Conservation (phyloP, 2,797 vertebrate species). For the Myotis daubentonii region DNA sequence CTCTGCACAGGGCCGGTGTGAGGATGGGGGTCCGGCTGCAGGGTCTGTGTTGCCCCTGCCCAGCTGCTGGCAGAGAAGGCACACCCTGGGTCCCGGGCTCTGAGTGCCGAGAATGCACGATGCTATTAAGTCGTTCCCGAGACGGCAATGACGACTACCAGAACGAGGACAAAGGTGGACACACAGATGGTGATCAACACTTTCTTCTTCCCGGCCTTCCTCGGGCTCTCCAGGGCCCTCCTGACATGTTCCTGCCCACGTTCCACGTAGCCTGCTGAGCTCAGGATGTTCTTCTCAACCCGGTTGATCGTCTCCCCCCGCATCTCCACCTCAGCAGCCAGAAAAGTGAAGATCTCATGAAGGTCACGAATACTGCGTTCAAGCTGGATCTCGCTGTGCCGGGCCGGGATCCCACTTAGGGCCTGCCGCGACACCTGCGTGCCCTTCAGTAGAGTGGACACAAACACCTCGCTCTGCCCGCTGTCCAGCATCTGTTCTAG, state of each 20-base stretch:
- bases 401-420: constrained; percentile 92
- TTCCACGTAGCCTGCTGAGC: constrained; percentile 89
- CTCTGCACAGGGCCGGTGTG: neutral
- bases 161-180: constrained; percentile 86
- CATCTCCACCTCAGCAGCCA: too few relatives aligned
- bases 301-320: constrained; percentile 93
- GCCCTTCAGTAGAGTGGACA: constrained; percentile 92
- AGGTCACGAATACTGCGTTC: constrained; percentile 93
- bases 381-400: constrained; percentile 94
- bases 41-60: constrained; percentile 14
- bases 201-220: constrained; percentile 92
- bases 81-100: constrained; percentile 32
- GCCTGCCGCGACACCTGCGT: constrained; percentile 91
- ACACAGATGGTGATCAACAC: constrained; percentile 89
- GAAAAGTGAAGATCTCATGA: constrained; percentile 91
- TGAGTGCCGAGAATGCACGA: constrained; percentile 2
- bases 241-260: constrained; percentile 87
- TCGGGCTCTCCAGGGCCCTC: constrained; percentile 87
- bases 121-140: constrained; percentile 52
- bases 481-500: constrained; percentile 93
- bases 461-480: constrained; percentile 94
- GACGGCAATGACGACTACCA: constrained; percentile 83
- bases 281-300: constrained; percentile 91
- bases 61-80: constrained; percentile 41
- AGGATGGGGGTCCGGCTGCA: neutral